Conservation (phyloP, 2,113 vertebrate species). For the Castor canadensis region DNA sequence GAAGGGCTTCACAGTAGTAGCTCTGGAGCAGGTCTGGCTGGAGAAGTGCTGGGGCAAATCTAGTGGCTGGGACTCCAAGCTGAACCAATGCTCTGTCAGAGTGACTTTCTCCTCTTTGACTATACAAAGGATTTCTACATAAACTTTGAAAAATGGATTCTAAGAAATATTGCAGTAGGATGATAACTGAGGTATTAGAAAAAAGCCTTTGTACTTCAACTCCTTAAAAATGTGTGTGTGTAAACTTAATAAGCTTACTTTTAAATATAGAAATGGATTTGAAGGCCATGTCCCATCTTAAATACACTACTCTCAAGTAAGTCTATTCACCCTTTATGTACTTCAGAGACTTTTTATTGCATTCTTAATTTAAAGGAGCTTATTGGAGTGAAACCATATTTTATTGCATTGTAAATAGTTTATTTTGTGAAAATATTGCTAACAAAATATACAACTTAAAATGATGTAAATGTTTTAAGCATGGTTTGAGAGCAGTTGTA, state of each 20-base stretch:
- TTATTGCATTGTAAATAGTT: slow-evolving; percentile 48
- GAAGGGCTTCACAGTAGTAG: neutral
- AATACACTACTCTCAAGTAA: neutral
- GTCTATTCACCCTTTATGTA: neutral
- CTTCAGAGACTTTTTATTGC: neutral
- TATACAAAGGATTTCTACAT: neutral
- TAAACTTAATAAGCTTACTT: neutral
- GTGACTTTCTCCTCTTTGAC: neutral
- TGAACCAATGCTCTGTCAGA: neutral
- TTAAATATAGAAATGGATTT: neutral
- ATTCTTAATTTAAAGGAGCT: slow-evolving; percentile 15
- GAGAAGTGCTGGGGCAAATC: rapidly evolving
- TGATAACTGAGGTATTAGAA: neutral
- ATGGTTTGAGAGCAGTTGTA: neutral
- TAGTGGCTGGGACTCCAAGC: rapidly evolving
- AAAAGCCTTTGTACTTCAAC: neutral
- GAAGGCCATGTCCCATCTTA: neutral
- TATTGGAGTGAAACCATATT: neutral
- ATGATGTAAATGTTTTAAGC: slow-evolving; percentile 25
- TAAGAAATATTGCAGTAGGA: neutral
- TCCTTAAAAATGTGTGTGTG: neutral
- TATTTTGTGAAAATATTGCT: slow-evolving; percentile 45
- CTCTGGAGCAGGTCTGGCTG: neutral
- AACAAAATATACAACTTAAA: slow-evolving; percentile 51
- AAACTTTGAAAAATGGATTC: neutral